Base-by-base conservation (phyloP, 2,888 invertebrate species). In the Eristalinus sepulchralis region DNA sequence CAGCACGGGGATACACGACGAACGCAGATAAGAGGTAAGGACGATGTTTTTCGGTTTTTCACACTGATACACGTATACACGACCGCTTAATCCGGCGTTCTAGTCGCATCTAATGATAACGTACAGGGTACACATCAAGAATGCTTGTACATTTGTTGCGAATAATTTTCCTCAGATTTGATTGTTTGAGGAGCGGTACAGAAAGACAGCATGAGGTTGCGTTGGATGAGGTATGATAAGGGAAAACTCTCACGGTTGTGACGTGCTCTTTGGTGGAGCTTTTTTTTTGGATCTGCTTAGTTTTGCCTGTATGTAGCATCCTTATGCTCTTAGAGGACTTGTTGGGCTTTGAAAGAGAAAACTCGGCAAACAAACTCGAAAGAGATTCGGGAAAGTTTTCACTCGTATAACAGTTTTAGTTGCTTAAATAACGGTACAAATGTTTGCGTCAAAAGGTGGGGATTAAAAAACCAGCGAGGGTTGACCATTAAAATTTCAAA, bases 61-160 rank as follows among this genome's bases (percentile, higher is more conserved):
- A 80, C 22, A 66, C 24, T 24, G 6, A 55, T 33, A 67, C 34
- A 47, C 17, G 34, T 53, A 27, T 24, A 80, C 80, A 67, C 84
- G 71, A 84, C 76, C 81, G 72, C 77, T 77, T 85, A 77, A 73
- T 85, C 72, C 68, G 81, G 81, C 85, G 85, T 85, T 82, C 85
- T 72, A 82, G 77, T 62, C 81, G 81, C 85, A 82, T 85, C 85
- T 85, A 85, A 85, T 82, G 85, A 85, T 81, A 82, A 82, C 72
- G 59, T 68, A 27, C 72, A 72, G 72, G 68, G 59, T 77, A 60
- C 81, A 76, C 72, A 68, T 81, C 66, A 77, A 82, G 68, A 77
- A 85, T 81, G 76, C 81, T 82, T 77, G 66, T 73, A 62, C 77
- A 59, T 71, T 81, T 81, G 84, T 81, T 85, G 70, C 27, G 33